Evolutionary conservation across 1,140 invertebrate species (phyloP).

Genomic region (Hydropsyche tenuis): DNA sequence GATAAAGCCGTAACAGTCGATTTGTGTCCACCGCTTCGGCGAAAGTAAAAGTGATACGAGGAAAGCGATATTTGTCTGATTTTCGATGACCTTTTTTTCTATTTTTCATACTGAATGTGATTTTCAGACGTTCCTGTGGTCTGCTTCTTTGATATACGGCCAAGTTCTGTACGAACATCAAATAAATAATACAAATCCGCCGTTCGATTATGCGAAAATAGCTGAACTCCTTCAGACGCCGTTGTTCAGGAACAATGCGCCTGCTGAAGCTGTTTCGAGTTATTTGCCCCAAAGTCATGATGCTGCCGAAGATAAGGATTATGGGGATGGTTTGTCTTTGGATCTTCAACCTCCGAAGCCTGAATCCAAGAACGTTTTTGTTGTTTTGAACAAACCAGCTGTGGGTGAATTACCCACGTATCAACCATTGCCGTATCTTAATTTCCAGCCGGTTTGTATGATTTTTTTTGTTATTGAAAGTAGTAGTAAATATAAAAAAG

Average conservation of each 20-base stretch:
- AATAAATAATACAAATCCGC: slow-evolving; percentile 13
- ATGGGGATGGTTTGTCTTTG: slow-evolving; percentile 29
- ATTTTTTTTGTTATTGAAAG: too few species aligned
- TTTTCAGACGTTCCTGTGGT: slow-evolving; percentile 43
- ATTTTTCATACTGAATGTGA: background rate
- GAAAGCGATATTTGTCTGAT: too few species aligned
- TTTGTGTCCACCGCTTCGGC: background rate
- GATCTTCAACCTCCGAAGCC: slow-evolving; percentile 39
- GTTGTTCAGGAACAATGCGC: slow-evolving; percentile 40
- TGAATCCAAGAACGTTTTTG: slow-evolving; percentile 22
- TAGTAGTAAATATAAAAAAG: too few species aligned
- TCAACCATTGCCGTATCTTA: background rate
- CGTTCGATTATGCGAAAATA: slow-evolving; percentile 41
- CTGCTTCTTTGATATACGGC: slow-evolving; percentile 24
- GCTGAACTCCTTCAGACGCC: slow-evolving; percentile 42
- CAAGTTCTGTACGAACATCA: slow-evolving; percentile 38
- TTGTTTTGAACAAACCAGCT: background rate
- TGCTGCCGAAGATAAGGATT: slow-evolving; percentile 20
- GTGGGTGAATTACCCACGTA: background rate
- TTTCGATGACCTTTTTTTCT: too few species aligned
- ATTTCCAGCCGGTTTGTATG: slow-evolving; percentile 6
- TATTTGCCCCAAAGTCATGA: slow-evolving; percentile 38
- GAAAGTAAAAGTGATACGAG: slow-evolving; percentile 12
- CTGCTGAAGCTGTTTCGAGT: slow-evolving; percentile 25
- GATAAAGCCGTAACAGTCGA: background rate